Base-by-base conservation (phyloP, 2,113 vertebrate species). In the Sylvietta virens region DNA sequence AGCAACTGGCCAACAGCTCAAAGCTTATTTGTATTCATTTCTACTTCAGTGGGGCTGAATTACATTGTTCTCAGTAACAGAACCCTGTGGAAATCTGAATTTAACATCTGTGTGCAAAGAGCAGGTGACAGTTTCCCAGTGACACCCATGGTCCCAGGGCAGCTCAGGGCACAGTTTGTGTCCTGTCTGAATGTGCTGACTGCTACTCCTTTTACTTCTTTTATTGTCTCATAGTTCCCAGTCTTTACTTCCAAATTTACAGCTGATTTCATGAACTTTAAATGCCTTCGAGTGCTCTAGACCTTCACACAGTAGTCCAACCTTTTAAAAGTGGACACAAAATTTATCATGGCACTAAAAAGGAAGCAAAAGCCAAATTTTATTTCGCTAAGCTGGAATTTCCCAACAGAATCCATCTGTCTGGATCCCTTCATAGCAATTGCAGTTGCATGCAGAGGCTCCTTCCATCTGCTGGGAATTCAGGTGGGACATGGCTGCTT, bases 301-400 rank as follows among this genome's bases (percentile, higher is more conserved):
- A 76, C 79, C 85, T 92, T 90, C 74, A 72, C 42, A 53, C 31
- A 47, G 33, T 8, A 56, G 39, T 64, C n/a, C 45, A 66, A 33
- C 80, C 79, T 96, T 95, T 94, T 88, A 69, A 54, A 94, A 92
- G 51, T 31, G 57, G 67, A 72, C 82, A n/a, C 7, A 31, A 28
- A 87, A 88, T 88, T 87, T 93, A 92, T 92, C 30, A 18, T 1
- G 10, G 56, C 64, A 93, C 44, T 96, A 71, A 96, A 95, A 88
- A 74, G 48, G 58, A 91, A 83, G 79, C 65, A 93, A 71, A 74
- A 67, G 71, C 44, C 51, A 71, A 81, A 73, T 93, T 95, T 76
- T 48, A 64, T 91, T 93, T 66, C 6, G 1, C 86, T 48, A 48
- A 71, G 80, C 48, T 88, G 86, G 88, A 69, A 92, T 94, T 94